Percentiles rank a stretch among this genome's conserved stretches.
phyloP scores from a whole-genome alignment of 2,113 vertebrate species.

The Malurus alboscapulatus region DNA sequence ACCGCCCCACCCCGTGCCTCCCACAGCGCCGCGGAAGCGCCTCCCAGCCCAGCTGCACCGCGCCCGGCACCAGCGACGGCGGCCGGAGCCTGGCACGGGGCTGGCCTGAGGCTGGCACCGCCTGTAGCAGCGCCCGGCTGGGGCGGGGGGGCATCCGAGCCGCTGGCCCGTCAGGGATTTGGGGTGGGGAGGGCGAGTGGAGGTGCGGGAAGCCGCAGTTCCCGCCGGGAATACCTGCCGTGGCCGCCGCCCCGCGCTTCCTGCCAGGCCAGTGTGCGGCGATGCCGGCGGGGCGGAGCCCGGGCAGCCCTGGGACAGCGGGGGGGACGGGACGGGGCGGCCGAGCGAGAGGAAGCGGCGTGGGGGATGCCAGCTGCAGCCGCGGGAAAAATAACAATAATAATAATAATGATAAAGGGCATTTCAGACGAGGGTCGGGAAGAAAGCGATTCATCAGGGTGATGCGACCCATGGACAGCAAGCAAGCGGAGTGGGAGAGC shows the following conservation, averaged over 20 bases:
- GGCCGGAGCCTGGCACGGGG: not conserved
- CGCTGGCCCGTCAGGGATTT: too few species aligned
- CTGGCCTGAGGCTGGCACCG: not conserved
- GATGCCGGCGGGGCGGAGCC: not conserved
- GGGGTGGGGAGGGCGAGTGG: accelerated
- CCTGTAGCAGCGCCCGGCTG: not conserved
- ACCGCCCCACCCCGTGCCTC: not conserved
- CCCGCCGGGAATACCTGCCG: not conserved
- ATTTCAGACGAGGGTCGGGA: not conserved
- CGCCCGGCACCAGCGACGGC: too few species aligned
- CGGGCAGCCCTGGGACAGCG: not conserved
- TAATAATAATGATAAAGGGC: accelerated
- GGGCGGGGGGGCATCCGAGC: too few species aligned
- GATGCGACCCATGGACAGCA: accelerated
- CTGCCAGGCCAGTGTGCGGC: not conserved
- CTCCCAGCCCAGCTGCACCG: constrained; percentile 14
- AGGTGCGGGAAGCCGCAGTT: accelerated
- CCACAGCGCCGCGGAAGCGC: not conserved
- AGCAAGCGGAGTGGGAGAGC: not conserved
- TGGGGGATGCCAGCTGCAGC: accelerated
- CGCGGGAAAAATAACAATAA: too few species aligned
- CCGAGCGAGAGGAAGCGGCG: accelerated
- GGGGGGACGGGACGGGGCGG: too few species aligned
- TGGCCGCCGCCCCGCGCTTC: not conserved
- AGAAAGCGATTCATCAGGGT: not conserved